Conservation (phyloP, 2,113 vertebrate genomes). For the Picathartes gymnocephalus region DNA sequence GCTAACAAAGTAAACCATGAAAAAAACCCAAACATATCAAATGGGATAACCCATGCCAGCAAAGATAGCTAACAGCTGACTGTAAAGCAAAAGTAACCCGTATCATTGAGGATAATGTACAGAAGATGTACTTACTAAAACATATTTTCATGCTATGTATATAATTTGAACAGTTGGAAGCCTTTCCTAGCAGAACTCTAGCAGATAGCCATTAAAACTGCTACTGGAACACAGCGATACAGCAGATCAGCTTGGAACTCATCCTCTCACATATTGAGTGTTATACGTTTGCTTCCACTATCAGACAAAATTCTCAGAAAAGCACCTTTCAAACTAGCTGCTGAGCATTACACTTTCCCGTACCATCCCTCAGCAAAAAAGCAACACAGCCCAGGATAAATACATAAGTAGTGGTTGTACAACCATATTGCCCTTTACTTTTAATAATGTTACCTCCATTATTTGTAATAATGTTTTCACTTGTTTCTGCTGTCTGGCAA, state of each 20-base stretch:
- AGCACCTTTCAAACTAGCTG: background rate
- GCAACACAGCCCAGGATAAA: background rate
- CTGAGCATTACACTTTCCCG: background rate
- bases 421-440: slow-evolving; percentile 31
- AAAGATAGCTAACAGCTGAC: background rate
- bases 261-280: background rate
- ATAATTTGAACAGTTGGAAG: background rate
- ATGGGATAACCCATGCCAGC: background rate
- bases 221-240: background rate
- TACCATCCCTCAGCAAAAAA: background rate
- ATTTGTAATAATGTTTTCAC: slow-evolving; percentile 31
- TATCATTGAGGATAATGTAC: background rate
- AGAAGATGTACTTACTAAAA: background rate
- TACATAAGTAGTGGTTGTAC: background rate
- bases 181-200: background rate
- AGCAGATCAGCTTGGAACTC: background rate
- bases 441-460: slow-evolving; percentile 42
- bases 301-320: background rate
- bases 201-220: background rate
- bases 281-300: background rate
- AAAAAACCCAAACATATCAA: background rate
- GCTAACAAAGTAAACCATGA: background rate
- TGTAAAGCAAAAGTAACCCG: background rate
- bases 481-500: slow-evolving; percentile 26
- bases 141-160: background rate